A percentile compares a stretch with the other conserved stretches of the same genome.
Evolutionary conservation across 1,140 invertebrate genomes (phyloP).

Genomic region (Dryas iulia): DNA sequence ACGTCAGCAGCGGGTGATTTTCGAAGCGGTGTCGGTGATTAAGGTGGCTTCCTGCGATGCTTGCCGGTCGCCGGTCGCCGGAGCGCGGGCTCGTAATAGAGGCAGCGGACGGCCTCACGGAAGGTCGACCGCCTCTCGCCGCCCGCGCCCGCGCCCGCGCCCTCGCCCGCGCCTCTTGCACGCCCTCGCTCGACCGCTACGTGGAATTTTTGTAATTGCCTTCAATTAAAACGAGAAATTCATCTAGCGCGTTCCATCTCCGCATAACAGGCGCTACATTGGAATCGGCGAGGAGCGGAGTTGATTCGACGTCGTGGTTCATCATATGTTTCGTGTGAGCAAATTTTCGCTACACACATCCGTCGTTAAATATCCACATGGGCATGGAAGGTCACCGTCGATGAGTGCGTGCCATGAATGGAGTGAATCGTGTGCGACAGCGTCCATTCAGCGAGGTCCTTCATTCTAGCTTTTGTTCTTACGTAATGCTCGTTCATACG

Average conservation of each 20-base stretch:
- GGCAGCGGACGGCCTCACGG: conserved; percentile 63
- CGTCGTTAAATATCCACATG: conserved; percentile 47
- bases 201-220: conserved; percentile 77
- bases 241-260: conserved; percentile 54
- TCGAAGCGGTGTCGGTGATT: conserved; percentile 10
- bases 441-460: conserved; percentile 62
- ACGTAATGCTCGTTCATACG: conserved; percentile 42
- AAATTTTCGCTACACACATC: conserved; percentile 48
- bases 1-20: conserved; percentile 1
- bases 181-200: conserved; percentile 59
- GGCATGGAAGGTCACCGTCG: conserved; percentile 58
- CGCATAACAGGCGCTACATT: conserved; percentile 36
- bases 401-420: conserved; percentile 62
- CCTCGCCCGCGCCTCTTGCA: conserved; percentile 37
- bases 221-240: conserved; percentile 75
- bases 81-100: conserved; percentile 13
- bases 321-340: conserved; percentile 23
- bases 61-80: neutral
- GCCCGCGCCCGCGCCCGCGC: conserved; percentile 38
- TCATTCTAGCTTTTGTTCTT: conserved; percentile 66
- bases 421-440: conserved; percentile 44
- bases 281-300: conserved; percentile 23
- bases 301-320: conserved; percentile 12
- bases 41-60: conserved; percentile 22
- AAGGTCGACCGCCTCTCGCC: conserved; percentile 71